These are phyloP conservation scores for Calephelis perditalis DNA, from an alignment of 2,888 invertebrate genomes.

Conservation along the genomic window DNA sequence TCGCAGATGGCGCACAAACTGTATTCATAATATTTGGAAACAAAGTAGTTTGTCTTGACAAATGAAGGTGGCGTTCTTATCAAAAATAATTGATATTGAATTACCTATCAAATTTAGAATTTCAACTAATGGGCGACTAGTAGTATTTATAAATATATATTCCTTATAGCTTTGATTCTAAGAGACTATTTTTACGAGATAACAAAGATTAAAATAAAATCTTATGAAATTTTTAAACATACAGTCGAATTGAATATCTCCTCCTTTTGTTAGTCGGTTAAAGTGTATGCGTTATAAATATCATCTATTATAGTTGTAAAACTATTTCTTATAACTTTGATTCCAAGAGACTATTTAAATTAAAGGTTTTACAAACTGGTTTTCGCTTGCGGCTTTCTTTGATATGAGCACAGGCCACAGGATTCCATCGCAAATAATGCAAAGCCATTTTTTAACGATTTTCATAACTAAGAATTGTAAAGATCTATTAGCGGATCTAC, in stretches of 20 bases:
- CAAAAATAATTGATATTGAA: too few species aligned
- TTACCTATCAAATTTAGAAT: too few species aligned
- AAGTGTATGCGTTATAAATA: too few species aligned
- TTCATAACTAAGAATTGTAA: conserved; percentile 3
- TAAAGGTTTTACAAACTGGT: conserved; percentile 30
- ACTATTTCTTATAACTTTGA: conserved; percentile 24
- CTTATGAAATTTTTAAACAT: too few species aligned
- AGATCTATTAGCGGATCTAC: background rate
- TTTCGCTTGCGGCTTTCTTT: conserved; percentile 32
- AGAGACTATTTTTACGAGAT: conserved; percentile 26
- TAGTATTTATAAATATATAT: conserved; percentile 17
- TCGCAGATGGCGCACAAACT: too few species aligned
- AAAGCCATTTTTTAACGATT: conserved; percentile 16
- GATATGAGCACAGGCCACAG: conserved; percentile 29
- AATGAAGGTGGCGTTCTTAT: too few species aligned
- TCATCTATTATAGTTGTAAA: conserved; percentile 16
- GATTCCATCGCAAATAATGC: conserved; percentile 28
- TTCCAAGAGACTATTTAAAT: conserved; percentile 31
- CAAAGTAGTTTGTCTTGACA: too few species aligned
- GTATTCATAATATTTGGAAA: too few species aligned
- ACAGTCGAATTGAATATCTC: too few species aligned
- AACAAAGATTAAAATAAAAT: too few species aligned
- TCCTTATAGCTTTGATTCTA: conserved; percentile 23
- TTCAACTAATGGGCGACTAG: too few species aligned
- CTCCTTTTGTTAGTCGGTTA: too few species aligned